phyloP scores from a whole-genome alignment of 1,140 invertebrate species.

The Zaprionus ghesquierei region DNA sequence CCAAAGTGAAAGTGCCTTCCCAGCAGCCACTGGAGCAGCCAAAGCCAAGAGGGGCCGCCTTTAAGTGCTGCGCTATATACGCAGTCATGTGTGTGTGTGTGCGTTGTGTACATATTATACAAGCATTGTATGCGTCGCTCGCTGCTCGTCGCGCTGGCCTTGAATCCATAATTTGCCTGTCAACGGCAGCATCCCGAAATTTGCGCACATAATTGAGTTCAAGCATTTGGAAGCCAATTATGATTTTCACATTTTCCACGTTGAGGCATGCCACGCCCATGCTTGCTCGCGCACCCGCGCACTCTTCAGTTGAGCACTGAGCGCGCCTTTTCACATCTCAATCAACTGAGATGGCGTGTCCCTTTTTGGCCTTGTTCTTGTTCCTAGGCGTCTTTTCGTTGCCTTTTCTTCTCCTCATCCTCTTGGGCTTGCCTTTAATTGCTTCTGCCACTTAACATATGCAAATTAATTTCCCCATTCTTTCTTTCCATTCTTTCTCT shows the following conservation, averaged over 20 bases:
- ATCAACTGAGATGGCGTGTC: constrained; percentile 48
- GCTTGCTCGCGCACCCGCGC: neutral
- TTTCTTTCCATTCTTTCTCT: constrained; percentile 34
- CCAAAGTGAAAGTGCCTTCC: constrained; percentile 71
- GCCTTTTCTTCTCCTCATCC: neutral
- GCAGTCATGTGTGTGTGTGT: neutral
- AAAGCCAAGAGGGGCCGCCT: neutral
- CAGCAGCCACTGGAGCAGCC: constrained; percentile 41
- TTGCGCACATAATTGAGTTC: constrained; percentile 77
- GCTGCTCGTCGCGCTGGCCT: constrained; percentile 45
- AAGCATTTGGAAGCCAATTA: constrained; percentile 81
- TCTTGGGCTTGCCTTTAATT: constrained; percentile 53
- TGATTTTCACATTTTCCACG: constrained; percentile 68
- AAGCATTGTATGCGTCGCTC: constrained; percentile 19
- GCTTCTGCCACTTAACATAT: constrained; percentile 79
- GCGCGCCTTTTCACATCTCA: constrained; percentile 63
- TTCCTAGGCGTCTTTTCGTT: constrained; percentile 25
- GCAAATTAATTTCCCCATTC: constrained; percentile 72
- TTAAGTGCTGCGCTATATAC: neutral
- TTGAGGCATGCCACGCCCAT: neutral
- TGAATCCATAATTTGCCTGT: constrained; percentile 81
- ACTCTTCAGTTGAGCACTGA: neutral
- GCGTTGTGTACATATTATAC: constrained; percentile 6
- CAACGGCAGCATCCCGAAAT: constrained; percentile 69
- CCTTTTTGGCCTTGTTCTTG: too few species aligned